Evolutionary conservation across 1,140 invertebrate genomes (phyloP), one percentile per base, ranked within the genome.

Genomic region (Aethina tumida): DNA sequence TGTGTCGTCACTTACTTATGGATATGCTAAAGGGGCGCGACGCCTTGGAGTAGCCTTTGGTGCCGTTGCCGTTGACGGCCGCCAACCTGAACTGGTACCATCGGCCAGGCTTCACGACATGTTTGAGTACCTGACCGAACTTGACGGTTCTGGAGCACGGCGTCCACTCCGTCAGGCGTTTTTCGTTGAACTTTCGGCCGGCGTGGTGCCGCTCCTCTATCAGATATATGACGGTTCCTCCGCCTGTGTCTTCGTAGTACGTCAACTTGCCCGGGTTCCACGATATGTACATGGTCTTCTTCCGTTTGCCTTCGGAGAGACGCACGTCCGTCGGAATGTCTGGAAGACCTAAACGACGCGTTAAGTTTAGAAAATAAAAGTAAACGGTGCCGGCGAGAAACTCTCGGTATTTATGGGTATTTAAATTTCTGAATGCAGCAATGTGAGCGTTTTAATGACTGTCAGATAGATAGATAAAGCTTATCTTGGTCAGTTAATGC

Each of bases 21-120:
- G 69, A 19, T 68, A 43, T 32, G n/a, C 36, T 75, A 49, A 83
- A 83, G 0, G 73, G 69, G 4, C 64, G 50, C 5, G 78, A 81
- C 0, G 70, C 69, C 9, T 63, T 53, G 0, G 81, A 83, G 51
- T 74, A 84, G 4, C 81, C 81, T 35, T 70, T 60, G 0, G 77
- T 79, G 0, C 83, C 82, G 40, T 74, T 70, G 1, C 67, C 67
- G 53, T 76, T 81, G 0, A 86, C 71, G 1, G 79, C 75, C 0
- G 81, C 80, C 2, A 84, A 75, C 16, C 81, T 68, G 50, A 84
- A 81, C 50, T 81, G 74, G 56, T 85, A 86, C 80, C 79, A 84
- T 10, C 74, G 70, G 10, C 79, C 81, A 0, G 77, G 77, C 48
- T 74, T 74, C 27, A 81, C 56, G 20, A 69, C 50, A 34, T 68